phyloP scores from a whole-genome alignment of 2,888 invertebrate species.

The Tupiocoris notatus region DNA sequence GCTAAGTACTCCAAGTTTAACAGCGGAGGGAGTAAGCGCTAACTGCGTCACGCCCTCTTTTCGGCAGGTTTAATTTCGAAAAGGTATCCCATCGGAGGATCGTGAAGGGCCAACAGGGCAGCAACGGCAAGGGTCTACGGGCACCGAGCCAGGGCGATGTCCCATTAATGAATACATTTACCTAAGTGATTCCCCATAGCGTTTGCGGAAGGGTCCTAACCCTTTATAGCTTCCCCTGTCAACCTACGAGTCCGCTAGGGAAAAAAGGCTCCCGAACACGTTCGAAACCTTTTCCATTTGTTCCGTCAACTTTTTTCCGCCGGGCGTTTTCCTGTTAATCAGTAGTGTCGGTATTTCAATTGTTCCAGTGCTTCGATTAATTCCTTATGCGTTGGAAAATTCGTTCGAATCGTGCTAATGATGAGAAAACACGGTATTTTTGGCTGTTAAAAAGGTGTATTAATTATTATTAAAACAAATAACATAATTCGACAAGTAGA shows the following conservation, averaged over 20 bases:
- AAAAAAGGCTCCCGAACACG: no score
- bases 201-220: background rate
- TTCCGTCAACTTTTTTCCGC: no score
- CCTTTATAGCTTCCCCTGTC: background rate
- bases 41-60: conserved; percentile 29
- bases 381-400: no score
- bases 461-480: no score
- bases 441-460: no score
- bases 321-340: no score
- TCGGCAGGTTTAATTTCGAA: conserved; percentile 19
- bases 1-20: conserved; percentile 26
- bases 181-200: conserved; percentile 28
- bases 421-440: no score
- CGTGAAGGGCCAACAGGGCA: background rate
- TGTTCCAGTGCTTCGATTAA: no score
- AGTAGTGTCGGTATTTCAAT: no score
- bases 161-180: conserved; percentile 41
- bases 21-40: conserved; percentile 11
- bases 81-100: conserved; percentile 9
- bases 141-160: conserved; percentile 37
- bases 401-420: no score
- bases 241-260: background rate
- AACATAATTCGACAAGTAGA: no score
- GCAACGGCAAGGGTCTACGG: background rate
- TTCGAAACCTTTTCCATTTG: background rate